These are phyloP conservation scores for Scortum barcoo DNA, from an alignment of 2,113 vertebrate genomes.

Conservation along the genomic window DNA sequence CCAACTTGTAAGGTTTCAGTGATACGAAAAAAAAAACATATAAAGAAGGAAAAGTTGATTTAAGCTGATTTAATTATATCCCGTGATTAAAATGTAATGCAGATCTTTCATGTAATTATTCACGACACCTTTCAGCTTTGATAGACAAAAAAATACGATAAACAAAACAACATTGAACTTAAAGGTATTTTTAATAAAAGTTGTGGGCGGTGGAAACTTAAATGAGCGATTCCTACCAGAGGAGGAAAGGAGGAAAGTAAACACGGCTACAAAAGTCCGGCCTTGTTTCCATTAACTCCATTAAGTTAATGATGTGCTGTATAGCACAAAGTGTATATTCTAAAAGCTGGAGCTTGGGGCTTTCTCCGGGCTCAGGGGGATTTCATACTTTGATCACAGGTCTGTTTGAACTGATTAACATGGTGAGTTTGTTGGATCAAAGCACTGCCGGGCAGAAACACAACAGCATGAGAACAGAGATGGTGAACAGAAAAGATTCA, in stretches of 20 bases:
- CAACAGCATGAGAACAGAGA: constrained; percentile 36
- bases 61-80: background rate
- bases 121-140: background rate
- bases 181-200: background rate
- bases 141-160: background rate
- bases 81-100: background rate
- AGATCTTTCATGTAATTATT: background rate
- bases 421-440: constrained; percentile 68
- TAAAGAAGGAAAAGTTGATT: background rate
- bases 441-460: constrained; percentile 29
- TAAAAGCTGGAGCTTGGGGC: constrained; percentile 59
- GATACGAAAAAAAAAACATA: background rate
- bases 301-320: constrained; percentile 63
- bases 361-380: constrained; percentile 47
- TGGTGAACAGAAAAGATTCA: constrained; percentile 22
- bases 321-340: constrained; percentile 59
- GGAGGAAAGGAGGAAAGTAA: constrained; percentile 11
- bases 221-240: constrained; percentile 2
- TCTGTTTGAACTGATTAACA: constrained; percentile 77
- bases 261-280: constrained; percentile 16
- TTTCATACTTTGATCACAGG: constrained; percentile 72
- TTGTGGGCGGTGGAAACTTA: constrained; percentile 3
- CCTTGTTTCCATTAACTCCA: constrained; percentile 45
- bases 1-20: background rate
- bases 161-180: background rate